Base-by-base conservation (phyloP, 2,888 invertebrate genomes). In the Cyclophora punctaria region DNA sequence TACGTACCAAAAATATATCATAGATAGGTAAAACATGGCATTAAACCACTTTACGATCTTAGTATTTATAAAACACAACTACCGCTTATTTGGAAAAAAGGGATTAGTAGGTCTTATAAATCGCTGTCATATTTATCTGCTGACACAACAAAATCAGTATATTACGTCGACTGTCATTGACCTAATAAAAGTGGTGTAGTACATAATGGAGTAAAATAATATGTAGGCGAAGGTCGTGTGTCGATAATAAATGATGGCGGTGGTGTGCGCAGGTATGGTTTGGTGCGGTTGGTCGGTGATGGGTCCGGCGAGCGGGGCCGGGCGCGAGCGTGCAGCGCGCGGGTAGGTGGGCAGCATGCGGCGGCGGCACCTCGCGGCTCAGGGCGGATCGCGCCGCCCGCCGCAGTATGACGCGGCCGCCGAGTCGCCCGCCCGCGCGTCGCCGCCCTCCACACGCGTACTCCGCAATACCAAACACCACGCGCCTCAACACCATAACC, bases 381-480 rank as follows among this genome's bases (percentile, higher is more conserved):
- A 37, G 37, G 47, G 46, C 54, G 50, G 34, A 7, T 7, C 42
- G 48, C 50, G 53, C 64, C 58, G 57, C 60, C 63, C 78, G 70
- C 85, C 83, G 87, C 86, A 85, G 84, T 85, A 75, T 80, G 83
- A 81, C 83, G 83, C 79, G 79, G 77, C 75, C 71, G 69, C 75
- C 78, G 77, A 71, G 65, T 64, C 77, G 78, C 78, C 75, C 74
- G 77, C 76, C 76, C 78, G 63, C 66, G 61, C 63, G 59, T 61
- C 63, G 66, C 70, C 67, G 66, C 71, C 64, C 65, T 66, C 55
- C 62, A 47, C 57, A 62, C 58, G 47, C 52, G 44, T 48, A 48
- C 48, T 41, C 43, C 47, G 20, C 48, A 7, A 55, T 55, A 52
- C 58, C 49, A 34, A 48, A 49, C 48, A 46, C 44, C 53, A 51